phyloP scores from a whole-genome alignment of 2,113 vertebrate genomes.

The Hyperopisus bebe region DNA sequence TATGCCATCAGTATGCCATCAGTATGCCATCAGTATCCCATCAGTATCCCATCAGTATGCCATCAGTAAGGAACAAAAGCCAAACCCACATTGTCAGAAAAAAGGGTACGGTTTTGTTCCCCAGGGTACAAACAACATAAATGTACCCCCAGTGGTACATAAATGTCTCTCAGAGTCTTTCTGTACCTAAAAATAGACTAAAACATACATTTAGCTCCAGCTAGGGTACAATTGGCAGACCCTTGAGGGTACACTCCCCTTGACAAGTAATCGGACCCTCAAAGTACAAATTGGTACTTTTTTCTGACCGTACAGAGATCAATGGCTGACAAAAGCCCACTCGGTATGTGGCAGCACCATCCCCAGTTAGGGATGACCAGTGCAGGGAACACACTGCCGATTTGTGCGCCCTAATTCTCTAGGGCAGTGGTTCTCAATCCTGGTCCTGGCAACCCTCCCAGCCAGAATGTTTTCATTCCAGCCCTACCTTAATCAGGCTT shows the following conservation, averaged over 20 bases:
- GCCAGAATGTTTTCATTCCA: too few species aligned
- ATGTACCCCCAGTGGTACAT: neutral
- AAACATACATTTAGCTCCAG: neutral
- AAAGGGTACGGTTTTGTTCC: neutral
- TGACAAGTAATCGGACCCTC: neutral
- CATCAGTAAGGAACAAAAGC: neutral
- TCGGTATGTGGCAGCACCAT: neutral
- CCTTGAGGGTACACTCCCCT: neutral
- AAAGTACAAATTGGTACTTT: neutral
- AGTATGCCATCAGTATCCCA: too few species aligned
- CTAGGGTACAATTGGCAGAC: too few species aligned
- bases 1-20: neutral
- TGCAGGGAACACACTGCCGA: neutral
- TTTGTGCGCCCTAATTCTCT: neutral
- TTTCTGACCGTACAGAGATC: neutral
- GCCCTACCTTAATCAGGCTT: too few species aligned
- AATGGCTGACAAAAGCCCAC: neutral
- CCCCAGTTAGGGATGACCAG: neutral
- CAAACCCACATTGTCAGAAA: neutral
- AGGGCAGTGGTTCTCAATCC: too few species aligned
- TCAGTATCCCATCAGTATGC: too few species aligned
- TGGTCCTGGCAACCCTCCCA: too few species aligned
- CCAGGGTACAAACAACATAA: too few species aligned
- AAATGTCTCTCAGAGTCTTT: neutral
- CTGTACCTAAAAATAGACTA: too few species aligned